These are phyloP conservation scores for Cremastinae sp. DNA, from an alignment of 2,888 invertebrate species.

Conservation along the genomic window DNA sequence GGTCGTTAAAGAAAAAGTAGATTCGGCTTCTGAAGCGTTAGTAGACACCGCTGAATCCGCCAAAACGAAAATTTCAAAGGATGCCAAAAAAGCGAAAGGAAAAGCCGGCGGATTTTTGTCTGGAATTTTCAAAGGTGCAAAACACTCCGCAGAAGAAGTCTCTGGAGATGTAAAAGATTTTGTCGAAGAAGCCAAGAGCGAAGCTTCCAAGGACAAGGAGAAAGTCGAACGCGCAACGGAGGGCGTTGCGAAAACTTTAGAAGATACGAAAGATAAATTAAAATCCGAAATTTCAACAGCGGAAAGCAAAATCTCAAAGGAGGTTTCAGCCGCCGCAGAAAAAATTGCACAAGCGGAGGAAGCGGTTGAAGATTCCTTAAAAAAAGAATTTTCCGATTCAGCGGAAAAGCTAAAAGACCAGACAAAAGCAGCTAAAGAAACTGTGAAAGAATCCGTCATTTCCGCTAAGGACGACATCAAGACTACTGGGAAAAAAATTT, in stretches of 20 bases:
- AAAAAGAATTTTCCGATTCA: slow-evolving; percentile 31
- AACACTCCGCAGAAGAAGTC: slow-evolving; percentile 78
- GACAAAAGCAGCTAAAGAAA: slow-evolving; percentile 42
- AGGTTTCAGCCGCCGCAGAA: slow-evolving; percentile 33
- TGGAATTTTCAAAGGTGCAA: slow-evolving; percentile 63
- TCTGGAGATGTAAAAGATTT: slow-evolving; percentile 67
- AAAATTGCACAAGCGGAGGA: slow-evolving; percentile 35
- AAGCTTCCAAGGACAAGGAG: slow-evolving; percentile 65
- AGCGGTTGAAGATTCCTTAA: slow-evolving; percentile 38
- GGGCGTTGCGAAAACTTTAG: slow-evolving; percentile 47
- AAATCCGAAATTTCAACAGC: slow-evolving; percentile 38
- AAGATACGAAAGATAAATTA: slow-evolving; percentile 49
- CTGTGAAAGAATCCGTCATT: background rate
- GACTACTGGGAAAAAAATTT: slow-evolving; percentile 13
- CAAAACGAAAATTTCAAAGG: slow-evolving; percentile 61
- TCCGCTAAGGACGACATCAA: no score
- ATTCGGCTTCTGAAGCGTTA: slow-evolving; percentile 48
- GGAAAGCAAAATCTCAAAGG: slow-evolving; percentile 51
- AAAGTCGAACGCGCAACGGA: slow-evolving; percentile 41
- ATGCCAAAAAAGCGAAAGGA: slow-evolving; percentile 62
- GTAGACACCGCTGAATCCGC: slow-evolving; percentile 75
- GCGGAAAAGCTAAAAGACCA: slow-evolving; percentile 22
- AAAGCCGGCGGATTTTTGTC: slow-evolving; percentile 65
- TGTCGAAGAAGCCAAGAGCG: slow-evolving; percentile 68
- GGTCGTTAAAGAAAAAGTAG: slow-evolving; percentile 71